Base-by-base conservation (phyloP, 2,797 vertebrate species). In the Cryptoprocta ferox region DNA sequence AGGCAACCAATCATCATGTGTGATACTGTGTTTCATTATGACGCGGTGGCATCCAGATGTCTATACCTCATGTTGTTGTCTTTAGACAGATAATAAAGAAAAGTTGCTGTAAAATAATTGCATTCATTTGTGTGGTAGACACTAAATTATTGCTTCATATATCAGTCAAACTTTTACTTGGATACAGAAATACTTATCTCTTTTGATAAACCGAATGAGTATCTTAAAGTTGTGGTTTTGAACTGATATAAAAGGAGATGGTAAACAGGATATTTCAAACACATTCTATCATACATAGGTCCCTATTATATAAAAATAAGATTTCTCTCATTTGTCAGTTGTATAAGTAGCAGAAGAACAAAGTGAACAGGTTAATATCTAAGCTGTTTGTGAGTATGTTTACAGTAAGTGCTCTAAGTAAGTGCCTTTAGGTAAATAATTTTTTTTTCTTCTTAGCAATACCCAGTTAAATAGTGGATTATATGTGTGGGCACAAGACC, bases 21-120 rank as follows among this genome's bases (percentile, higher is more conserved):
- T 10, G 89, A 37, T 88, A 15, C 35, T 86, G 12, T 86, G 96
- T 96, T 87, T 89, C 85, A 95, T 15, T 35, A 95, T 97, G 84
- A 28, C 13, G 32, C 83, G 75, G 24, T 76, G 53, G 6, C 65
- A 97, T 7, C 82, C 71, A 98, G 26, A 89, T 95, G 96, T 93
- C 92, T 63, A 3, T 70, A 86, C 21, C 16, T 91, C 16, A 68
- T 19, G 4, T 48, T 82, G 19, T 18, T 96, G 71, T 45, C 50
- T 42, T 95, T 21, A 89, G 93, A 96, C n/a, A 85, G 59, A 39
- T 87, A 24, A 1, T 16, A 71, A 73, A 45, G 8, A 87, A 4
- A 75, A 81, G 2, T 42, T 37, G 61, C 73, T 18, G 26, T 68
- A 89, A 95, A 97, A 35, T 28, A 89, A 76, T 50, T 94, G 39